Conservation (phyloP, 2,888 invertebrate genomes). For the Spicauda simplicius region DNA sequence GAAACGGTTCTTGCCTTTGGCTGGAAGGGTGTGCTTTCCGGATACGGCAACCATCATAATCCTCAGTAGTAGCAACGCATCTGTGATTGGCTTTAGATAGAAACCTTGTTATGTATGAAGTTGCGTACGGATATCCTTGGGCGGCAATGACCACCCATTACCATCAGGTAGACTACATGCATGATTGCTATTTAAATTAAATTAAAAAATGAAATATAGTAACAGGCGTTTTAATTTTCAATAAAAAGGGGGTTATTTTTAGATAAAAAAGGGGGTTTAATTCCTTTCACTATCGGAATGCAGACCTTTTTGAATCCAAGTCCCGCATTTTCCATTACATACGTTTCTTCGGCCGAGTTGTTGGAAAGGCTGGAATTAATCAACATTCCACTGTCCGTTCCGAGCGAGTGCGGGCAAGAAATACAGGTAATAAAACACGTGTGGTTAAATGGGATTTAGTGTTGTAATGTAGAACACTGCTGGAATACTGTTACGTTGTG, state of each 20-base stretch:
- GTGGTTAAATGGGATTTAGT: slow-evolving; percentile 9
- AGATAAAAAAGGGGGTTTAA: neutral
- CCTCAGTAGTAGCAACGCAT: too few species aligned
- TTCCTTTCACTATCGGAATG: neutral
- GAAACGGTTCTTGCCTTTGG: too few species aligned
- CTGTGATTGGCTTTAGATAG: too few species aligned
- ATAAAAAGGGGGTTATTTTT: neutral
- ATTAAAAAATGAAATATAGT: too few species aligned
- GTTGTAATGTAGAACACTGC: neutral
- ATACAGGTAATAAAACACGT: slow-evolving; percentile 27
- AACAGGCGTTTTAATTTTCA: too few species aligned
- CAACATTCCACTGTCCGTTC: slow-evolving; percentile 19
- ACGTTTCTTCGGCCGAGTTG: slow-evolving; percentile 2
- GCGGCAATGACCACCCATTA: too few species aligned
- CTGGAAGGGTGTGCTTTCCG: too few species aligned
- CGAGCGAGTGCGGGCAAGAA: slow-evolving; percentile 9
- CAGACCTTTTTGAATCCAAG: neutral
- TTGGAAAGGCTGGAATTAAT: slow-evolving; percentile 23
- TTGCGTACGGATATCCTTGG: too few species aligned
- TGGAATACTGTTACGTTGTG: neutral
- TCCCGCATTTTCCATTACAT: neutral
- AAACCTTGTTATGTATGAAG: too few species aligned
- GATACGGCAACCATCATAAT: too few species aligned
- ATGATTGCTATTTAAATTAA: too few species aligned
- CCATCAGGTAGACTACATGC: too few species aligned